Evolutionary conservation across 1,140 invertebrate genomes (phyloP).

Genomic region (Trinorchestia longiramus): DNA sequence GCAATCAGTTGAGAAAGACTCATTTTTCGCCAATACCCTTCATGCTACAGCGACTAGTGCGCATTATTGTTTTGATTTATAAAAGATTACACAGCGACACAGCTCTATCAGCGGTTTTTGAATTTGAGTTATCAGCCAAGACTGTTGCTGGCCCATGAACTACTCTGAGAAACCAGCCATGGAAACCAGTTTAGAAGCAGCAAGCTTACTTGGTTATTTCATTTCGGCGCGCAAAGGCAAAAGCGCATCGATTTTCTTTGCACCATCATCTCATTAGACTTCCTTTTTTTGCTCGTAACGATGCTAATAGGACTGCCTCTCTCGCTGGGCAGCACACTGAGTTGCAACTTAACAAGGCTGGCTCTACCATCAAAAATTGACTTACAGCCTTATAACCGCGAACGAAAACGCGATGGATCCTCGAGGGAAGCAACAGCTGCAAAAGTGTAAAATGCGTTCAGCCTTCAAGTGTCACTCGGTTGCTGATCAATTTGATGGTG

Average conservation of each 20-base stretch:
- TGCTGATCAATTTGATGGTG: neutral
- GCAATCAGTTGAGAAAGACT: too few species aligned
- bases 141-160: too few species aligned
- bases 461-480: neutral
- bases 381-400: neutral
- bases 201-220: neutral
- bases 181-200: neutral
- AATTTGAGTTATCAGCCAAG: neutral
- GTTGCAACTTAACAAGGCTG: neutral
- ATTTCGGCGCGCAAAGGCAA: neutral
- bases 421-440: neutral
- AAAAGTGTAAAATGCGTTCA: neutral
- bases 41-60: neutral
- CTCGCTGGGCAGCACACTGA: neutral
- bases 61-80: neutral
- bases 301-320: neutral
- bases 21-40: too few species aligned
- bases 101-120: neutral
- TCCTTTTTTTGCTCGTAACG: neutral
- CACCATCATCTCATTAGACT: neutral
- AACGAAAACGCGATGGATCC: neutral
- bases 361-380: constrained; percentile 8
- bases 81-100: neutral
- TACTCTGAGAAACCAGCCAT: neutral
- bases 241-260: neutral